phyloP scores from a whole-genome alignment of 2,888 invertebrate genomes.

The Drosophila ochracea region DNA sequence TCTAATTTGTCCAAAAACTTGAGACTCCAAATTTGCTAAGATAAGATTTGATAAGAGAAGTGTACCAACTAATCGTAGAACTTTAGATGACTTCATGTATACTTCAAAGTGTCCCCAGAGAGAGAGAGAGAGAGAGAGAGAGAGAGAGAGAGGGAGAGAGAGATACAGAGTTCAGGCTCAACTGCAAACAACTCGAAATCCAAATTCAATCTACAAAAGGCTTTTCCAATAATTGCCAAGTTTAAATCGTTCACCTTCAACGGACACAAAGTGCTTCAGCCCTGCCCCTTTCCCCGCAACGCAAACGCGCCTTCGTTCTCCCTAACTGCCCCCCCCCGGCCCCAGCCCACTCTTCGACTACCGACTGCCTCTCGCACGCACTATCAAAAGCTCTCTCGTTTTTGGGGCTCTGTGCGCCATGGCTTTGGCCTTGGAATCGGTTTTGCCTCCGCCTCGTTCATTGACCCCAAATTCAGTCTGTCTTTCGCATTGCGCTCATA shows the following conservation, averaged over 20 bases:
- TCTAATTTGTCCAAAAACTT: conserved; percentile 2
- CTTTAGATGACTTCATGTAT: not conserved
- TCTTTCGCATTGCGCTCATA: conserved; percentile 51
- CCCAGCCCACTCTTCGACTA: not conserved
- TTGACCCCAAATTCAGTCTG: conserved; percentile 65
- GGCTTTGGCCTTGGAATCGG: conserved; percentile 84
- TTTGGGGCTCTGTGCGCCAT: conserved; percentile 60
- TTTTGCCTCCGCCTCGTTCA: conserved; percentile 73
- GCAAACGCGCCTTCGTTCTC: not conserved
- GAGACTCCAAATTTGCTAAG: not conserved
- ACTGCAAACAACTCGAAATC: not conserved
- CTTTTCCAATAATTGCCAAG: conserved; percentile 3
- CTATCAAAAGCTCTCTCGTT: conserved; percentile 35
- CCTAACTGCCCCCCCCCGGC: not conserved
- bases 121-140: not conserved
- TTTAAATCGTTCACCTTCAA: conserved; percentile 1
- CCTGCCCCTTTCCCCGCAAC: not conserved
- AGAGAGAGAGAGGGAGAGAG: not conserved
- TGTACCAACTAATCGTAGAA: not conserved
- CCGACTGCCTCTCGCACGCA: not conserved
- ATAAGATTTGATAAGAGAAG: conserved; percentile 33
- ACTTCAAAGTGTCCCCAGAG: conserved; percentile 13
- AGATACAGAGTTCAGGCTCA: not conserved
- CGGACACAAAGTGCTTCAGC: conserved; percentile 1
- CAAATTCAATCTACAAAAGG: not conserved